Evolutionary conservation across 1,140 invertebrate genomes (phyloP), one percentile per base, ranked within the genome.

Genomic region (Pinna nobilis): DNA sequence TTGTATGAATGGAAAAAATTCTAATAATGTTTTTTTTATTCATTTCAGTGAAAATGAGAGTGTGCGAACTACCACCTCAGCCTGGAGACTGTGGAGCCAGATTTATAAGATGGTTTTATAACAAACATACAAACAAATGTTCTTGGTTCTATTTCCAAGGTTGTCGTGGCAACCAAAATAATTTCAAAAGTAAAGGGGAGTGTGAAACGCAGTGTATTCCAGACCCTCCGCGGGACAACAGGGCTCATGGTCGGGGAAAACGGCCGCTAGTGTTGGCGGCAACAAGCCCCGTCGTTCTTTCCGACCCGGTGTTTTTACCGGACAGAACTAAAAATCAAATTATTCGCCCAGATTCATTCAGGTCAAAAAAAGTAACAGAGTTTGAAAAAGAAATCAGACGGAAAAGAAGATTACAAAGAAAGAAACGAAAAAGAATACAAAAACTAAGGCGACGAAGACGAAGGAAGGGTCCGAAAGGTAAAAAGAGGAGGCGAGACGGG

Each of bases 41-140:
- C 51, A 13, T 66, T 72, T 44, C 30, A 72, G 70, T 72, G n/a
- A 72, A 72, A 66, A 39, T 72, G 47, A 44, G 63, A 20, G 50
- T 72, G 7, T 72, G 70, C 32, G 60, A 72, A n/a, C 53, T 64
- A 11, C 70, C 70, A 18, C 61, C 51, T 9, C 37, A 65, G 44
- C 61, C 70, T 18, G 70, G 70, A 9, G 63, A 72, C 53, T 72
- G 70, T 66, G 70, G 70, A 0, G 70, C 70, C 2, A 57, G 70
- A 49, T 72, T 33, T 39, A 33, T 65, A 13, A 41, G 70, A 5
- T 72, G 70, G 70, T 72, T 65, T 44, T 72, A 64, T 25, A 66
- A 72, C 20, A 65, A 53, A 41, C 28, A 65, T 32, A 57, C 41
- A 35, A 63, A 59, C 37, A 44, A 66, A 18, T 72, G 70, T 49